Percentiles rank a stretch among this genome's conserved stretches.
Conservation (phyloP, 2,113 vertebrate genomes). For the Calonectris borealis region DNA sequence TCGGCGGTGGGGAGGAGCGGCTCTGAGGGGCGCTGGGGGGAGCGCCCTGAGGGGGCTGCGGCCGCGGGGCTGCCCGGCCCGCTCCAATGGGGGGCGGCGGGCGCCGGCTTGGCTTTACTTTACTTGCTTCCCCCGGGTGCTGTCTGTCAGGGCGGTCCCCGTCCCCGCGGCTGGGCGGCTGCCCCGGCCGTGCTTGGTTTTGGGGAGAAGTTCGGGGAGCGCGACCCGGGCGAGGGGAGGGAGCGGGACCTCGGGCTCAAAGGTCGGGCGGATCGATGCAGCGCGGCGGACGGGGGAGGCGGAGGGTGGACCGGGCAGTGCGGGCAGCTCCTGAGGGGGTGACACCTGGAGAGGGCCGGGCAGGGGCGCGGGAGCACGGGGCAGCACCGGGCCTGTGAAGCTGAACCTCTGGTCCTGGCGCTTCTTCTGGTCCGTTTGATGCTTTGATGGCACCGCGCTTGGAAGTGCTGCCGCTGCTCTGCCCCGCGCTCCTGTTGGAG, state of each 20-base stretch:
- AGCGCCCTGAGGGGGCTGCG: no score
- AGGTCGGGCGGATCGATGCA: background rate
- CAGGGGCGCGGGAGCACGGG: background rate
- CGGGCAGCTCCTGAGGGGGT: background rate
- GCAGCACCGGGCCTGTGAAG: background rate
- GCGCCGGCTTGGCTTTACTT: no score
- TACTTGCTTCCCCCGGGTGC: no score
- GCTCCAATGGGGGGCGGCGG: no score
- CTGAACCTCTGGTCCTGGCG: background rate
- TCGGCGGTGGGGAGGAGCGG: no score
- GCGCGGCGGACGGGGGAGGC: background rate
- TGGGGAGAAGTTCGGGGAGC: background rate
- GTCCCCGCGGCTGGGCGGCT: no score
- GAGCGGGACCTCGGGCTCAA: background rate
- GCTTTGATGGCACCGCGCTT: accelerated
- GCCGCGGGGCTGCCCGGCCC: no score
- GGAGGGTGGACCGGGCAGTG: background rate
- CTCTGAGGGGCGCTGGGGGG: no score
- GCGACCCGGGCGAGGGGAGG: background rate
- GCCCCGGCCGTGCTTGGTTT: background rate
- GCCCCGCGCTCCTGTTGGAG: background rate
- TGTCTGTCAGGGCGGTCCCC: no score
- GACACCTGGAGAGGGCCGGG: background rate
- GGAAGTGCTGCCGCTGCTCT: accelerated
- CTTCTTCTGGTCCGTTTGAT: accelerated